Evolutionary conservation across 1,140 invertebrate species (phyloP).

Genomic region (Spodoptera frugiperda): DNA sequence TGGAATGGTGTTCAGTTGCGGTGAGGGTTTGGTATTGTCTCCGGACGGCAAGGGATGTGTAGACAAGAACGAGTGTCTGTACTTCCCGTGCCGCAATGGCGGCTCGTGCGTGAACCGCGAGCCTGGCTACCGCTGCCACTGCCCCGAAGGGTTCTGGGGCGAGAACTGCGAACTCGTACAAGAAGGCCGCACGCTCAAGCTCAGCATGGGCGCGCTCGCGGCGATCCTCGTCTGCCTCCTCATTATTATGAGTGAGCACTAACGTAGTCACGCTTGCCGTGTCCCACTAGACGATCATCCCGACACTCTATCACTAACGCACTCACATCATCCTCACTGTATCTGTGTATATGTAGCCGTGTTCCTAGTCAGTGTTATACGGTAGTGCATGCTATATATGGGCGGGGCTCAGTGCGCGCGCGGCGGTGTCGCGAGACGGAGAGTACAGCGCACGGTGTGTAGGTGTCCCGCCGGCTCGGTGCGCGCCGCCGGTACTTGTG

Average conservation of each 20-base stretch:
- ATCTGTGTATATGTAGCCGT: constrained; percentile 71
- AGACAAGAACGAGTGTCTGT: constrained; percentile 97
- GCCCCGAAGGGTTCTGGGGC: constrained; percentile 96
- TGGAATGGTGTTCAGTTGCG: constrained; percentile 90
- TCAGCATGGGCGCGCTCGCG: constrained; percentile 97
- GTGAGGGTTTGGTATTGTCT: constrained; percentile 95
- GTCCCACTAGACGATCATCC: constrained; percentile 58
- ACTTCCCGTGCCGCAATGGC: constrained; percentile 96
- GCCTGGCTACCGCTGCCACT: constrained; percentile 93
- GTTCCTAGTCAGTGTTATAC: constrained; percentile 57
- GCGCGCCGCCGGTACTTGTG: constrained; percentile 88
- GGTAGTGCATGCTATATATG: constrained; percentile 74
- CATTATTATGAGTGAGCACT: constrained; percentile 96
- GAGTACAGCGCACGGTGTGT: constrained; percentile 73
- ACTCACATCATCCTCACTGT: constrained; percentile 71
- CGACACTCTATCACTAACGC: constrained; percentile 63
- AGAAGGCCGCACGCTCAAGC: constrained; percentile 96
- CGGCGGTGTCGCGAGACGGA: constrained; percentile 33
- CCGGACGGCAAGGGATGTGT: constrained; percentile 95
- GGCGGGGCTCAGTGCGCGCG: constrained; percentile 78
- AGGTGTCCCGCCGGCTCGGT: constrained; percentile 91
- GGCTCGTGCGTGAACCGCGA: constrained; percentile 96
- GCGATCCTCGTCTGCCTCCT: constrained; percentile 97
- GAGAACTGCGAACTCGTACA: constrained; percentile 97
- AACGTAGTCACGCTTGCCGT: constrained; percentile 67